These are phyloP conservation scores for Hyles lineata DNA, from an alignment of 2,888 invertebrate genomes.

Conservation along the genomic window DNA sequence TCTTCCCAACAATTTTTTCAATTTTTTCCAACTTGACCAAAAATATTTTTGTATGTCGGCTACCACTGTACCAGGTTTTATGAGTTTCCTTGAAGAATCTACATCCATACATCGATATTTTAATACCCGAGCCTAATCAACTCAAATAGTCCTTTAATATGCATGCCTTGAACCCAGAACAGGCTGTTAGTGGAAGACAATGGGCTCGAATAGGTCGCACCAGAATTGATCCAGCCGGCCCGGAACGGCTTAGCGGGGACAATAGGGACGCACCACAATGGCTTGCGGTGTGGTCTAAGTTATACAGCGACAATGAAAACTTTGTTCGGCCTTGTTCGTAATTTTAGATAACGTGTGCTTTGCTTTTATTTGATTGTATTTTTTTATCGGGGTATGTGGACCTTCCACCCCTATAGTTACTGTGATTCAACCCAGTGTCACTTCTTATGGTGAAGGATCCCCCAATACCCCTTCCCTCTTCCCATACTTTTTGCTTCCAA, in stretches of 20 bases:
- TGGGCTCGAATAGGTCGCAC: slow-evolving; percentile 30
- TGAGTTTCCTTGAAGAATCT: too few relatives aligned
- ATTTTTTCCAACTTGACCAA: too few relatives aligned
- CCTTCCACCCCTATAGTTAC: too few relatives aligned
- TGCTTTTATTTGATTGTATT: background rate
- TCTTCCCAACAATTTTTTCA: too few relatives aligned
- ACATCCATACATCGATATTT: background rate
- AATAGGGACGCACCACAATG: slow-evolving; percentile 32
- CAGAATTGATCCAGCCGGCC: slow-evolving; percentile 30
- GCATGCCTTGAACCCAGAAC: slow-evolving; percentile 19
- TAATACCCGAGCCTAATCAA: background rate
- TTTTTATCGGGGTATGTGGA: background rate
- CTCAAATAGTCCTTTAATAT: slow-evolving; percentile 4
- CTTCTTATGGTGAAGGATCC: too few relatives aligned
- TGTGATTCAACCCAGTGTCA: too few relatives aligned
- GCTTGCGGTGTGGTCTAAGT: slow-evolving; percentile 28
- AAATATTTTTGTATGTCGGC: too few relatives aligned
- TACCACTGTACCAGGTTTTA: too few relatives aligned
- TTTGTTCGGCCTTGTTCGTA: slow-evolving; percentile 11
- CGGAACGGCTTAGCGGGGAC: slow-evolving; percentile 31
- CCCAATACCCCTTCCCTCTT: too few relatives aligned
- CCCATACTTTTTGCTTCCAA: too few relatives aligned
- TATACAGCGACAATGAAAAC: background rate
- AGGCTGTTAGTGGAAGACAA: slow-evolving; percentile 33
- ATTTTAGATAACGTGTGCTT: background rate